Percentiles rank a stretch among this genome's conserved stretches.
These are phyloP conservation scores for Volucella bombylans DNA, from an alignment of 2,888 invertebrate genomes.

Conservation along the genomic window DNA sequence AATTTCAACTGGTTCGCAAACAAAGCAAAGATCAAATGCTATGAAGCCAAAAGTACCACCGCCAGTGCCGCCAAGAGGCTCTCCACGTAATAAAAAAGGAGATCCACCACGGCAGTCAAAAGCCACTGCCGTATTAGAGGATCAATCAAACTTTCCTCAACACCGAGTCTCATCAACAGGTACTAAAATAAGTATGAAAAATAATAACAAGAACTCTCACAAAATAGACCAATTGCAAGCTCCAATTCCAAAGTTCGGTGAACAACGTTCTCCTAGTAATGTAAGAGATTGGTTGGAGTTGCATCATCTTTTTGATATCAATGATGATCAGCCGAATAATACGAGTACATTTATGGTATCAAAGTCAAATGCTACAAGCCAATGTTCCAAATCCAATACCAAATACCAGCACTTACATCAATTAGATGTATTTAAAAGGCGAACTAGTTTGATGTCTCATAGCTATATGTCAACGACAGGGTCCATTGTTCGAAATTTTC, in stretches of 20 bases:
- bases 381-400: slow-evolving; percentile 36
- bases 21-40: slow-evolving; percentile 60
- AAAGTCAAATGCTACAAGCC: slow-evolving; percentile 40
- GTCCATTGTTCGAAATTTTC: slow-evolving; percentile 80
- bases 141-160: slow-evolving; percentile 78
- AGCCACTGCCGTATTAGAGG: slow-evolving; percentile 68
- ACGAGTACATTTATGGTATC: too few species aligned
- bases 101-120: slow-evolving; percentile 73
- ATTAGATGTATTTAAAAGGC: slow-evolving; percentile 76
- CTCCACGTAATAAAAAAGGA: slow-evolving; percentile 84
- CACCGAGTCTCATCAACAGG: slow-evolving; percentile 70
- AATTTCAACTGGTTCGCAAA: slow-evolving; percentile 49
- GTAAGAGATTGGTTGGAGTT: slow-evolving; percentile 82
- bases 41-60: slow-evolving; percentile 89
- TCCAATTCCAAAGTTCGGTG: slow-evolving; percentile 80
- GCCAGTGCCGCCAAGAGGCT: slow-evolving; percentile 93
- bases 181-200: slow-evolving; percentile 49
- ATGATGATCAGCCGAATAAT: slow-evolving; percentile 35
- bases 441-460: slow-evolving; percentile 79
- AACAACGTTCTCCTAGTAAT: slow-evolving; percentile 81
- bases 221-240: slow-evolving; percentile 75
- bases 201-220: slow-evolving; percentile 54
- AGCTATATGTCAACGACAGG: slow-evolving; percentile 80
- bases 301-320: slow-evolving; percentile 78
- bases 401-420: slow-evolving; percentile 32